phyloP scores from a whole-genome alignment of 2,113 vertebrate species.

The Mus pahari region DNA sequence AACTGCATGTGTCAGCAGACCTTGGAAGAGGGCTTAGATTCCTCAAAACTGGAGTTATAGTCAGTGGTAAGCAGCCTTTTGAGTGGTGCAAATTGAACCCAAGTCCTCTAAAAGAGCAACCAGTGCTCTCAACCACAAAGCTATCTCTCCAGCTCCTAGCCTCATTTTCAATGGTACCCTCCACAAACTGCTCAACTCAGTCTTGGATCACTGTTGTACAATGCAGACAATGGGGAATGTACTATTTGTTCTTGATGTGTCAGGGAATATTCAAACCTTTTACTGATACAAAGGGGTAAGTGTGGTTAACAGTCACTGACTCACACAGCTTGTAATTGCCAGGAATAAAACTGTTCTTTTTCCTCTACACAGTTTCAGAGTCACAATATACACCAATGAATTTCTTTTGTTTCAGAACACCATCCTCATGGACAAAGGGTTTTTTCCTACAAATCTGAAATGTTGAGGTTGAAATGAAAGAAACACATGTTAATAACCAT shows the following conservation, averaged over 20 bases:
- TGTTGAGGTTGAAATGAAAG: fast-evolving
- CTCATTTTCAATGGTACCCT: background rate
- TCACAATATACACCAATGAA: background rate
- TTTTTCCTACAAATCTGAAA: fast-evolving
- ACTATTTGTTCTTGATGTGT: background rate
- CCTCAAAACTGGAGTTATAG: no score
- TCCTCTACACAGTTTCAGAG: fast-evolving
- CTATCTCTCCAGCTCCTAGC: background rate
- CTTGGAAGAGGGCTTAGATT: no score
- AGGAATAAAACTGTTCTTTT: fast-evolving
- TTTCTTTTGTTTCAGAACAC: background rate
- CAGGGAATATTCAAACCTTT: fast-evolving
- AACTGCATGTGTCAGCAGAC: no score
- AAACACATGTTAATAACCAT: fast-evolving
- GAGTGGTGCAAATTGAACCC: no score
- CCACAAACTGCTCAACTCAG: background rate
- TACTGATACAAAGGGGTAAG: background rate
- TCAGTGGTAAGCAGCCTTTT: no score
- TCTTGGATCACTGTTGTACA: fast-evolving
- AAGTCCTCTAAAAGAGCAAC: background rate
- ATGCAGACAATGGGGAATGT: background rate
- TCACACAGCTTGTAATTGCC: fast-evolving
- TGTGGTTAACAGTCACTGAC: fast-evolving
- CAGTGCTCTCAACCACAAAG: background rate
- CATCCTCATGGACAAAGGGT: background rate